Percentiles rank a stretch among this genome's conserved stretches.
These are phyloP conservation scores for Campylomormyrus numenius DNA, from an alignment of 2,113 vertebrate species.

Conservation along the genomic window DNA sequence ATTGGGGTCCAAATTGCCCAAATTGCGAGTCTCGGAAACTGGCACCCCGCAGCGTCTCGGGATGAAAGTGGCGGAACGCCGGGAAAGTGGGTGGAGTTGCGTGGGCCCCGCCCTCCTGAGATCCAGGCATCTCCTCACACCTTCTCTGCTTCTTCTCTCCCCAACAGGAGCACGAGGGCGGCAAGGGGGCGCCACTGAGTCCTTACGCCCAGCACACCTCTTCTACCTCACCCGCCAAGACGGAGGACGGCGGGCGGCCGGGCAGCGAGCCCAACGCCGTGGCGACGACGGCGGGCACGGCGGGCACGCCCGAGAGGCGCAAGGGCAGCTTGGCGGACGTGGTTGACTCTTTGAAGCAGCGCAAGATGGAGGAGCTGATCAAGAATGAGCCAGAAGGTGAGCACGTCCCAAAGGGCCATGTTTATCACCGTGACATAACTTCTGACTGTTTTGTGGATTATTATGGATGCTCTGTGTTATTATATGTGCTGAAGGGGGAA, in stretches of 20 bases:
- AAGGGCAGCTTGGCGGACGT: constrained; percentile 97
- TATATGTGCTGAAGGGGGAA: background rate
- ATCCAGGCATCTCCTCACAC: constrained; percentile 18
- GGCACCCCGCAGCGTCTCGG: constrained; percentile 34
- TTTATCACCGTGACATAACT: background rate
- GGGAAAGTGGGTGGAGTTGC: constrained; percentile 31
- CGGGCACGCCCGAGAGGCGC: constrained; percentile 86
- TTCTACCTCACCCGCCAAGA: constrained; percentile 97
- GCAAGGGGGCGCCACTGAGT: constrained; percentile 80
- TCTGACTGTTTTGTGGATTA: background rate
- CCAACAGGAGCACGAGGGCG: constrained; percentile 81
- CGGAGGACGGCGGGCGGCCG: constrained; percentile 79
- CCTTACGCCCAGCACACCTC: constrained; percentile 91
- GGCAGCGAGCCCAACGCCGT: constrained; percentile 75
- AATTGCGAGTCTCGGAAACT: constrained; percentile 15
- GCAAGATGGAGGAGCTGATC: constrained; percentile 98
- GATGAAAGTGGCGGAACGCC: constrained; percentile 50
- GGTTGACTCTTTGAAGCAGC: constrained; percentile 95
- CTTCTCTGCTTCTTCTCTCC: constrained; percentile 16
- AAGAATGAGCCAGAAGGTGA: constrained; percentile 98
- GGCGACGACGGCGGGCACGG: constrained; percentile 57
- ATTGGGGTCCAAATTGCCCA: constrained; percentile 28
- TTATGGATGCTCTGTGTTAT: background rate
- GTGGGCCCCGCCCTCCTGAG: constrained; percentile 39
- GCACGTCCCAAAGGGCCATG: constrained; percentile 26